Evolutionary conservation across 2,888 invertebrate species (phyloP), one percentile per base, ranked within the genome.

Genomic region (Monoplex corrugatus): DNA sequence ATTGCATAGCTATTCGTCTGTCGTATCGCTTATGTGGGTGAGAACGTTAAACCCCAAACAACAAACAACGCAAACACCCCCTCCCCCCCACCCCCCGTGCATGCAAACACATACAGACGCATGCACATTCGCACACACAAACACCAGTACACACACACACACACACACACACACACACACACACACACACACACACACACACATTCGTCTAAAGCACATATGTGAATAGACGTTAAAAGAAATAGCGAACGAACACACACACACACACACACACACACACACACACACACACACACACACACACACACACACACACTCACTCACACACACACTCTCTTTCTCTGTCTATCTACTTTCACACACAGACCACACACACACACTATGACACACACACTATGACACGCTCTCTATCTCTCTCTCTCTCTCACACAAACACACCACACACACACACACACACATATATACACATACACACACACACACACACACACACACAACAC

Each of bases 351-450:
- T 19, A 50, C 50, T 13, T 19, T 13, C 72, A 72, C 72, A 72
- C 72, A 72, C 72, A 72, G n/a, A 2, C 50, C 72, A 72, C 72
- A 72, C 68, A 72, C 72, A 72, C 72, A 68, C 72, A 72, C 72
- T n/a, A 28, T 10, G 10, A 19, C 50, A 72, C 72, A 19, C 23
- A 19, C 10, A 72, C 28, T 32, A 19, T 28, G 5, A 68, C 72
- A 72, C 23, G 2, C 1, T n/a, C 72, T 1, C 72, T 13, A 1
- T 10, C 72, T 10, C 72, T 1, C n/a, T 10, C 2, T 10, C 10
- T 10, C 72, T 10, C 72, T n/a, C 72, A 68, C 13, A 10, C 13
- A 10, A 10, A 72, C 72, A 72, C 72, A 1, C 72, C 72, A 72
- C 8, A 50, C 50, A 50, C 50, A 50, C 72, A 72, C 72, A 72